Base-by-base conservation (phyloP, 2,888 invertebrate species). In the Cremastinae sp. region DNA sequence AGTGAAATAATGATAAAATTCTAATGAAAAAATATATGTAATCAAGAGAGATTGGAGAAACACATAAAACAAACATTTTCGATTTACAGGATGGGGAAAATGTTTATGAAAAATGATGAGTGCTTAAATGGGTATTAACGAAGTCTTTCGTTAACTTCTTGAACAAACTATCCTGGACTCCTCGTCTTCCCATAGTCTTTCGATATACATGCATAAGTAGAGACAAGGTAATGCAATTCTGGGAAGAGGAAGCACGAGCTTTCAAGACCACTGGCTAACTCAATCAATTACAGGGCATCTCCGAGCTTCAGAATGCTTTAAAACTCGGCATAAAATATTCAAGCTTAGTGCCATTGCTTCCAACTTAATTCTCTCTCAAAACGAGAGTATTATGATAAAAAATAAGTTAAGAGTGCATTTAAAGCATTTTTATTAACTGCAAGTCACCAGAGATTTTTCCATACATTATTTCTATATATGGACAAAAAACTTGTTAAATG, bases 181-280 rank as follows among this genome's bases (percentile, higher is more conserved):
- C 34, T 61, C 14, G 18, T 18, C 47, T 34, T 20, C 3, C 14
- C 10, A 36, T 36, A 49, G 4, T 1, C 28, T 34, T 16, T 56
- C 1, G 45, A 34, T 18, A 7, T 36, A 34, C 43, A 54, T 34
- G 34, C 54, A 20, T 56, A 36, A 41, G 41, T 20, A 9, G 38
- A 20, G 38, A 20, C n/a, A 51, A 51, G 5, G n/a, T 14, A 51
- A 51, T 49, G 8, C 20, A 56, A 9, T 10, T 56, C 54, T 43
- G 16, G 4, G 12, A 18, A 43, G 36, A 14, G 41, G 43, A 45
- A 28, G 16, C 38, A 22, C n/a, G n/a, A 64, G 66, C 66, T 62
- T 62, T 66, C 66, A 47, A 75, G 71, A 71, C 66, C 66, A 45
- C 61, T 66, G 41, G 61, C 61, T 75, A 75, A 75, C 71, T 75